Base-by-base conservation (phyloP, 2,797 vertebrate genomes). In the Cygnus olor region DNA sequence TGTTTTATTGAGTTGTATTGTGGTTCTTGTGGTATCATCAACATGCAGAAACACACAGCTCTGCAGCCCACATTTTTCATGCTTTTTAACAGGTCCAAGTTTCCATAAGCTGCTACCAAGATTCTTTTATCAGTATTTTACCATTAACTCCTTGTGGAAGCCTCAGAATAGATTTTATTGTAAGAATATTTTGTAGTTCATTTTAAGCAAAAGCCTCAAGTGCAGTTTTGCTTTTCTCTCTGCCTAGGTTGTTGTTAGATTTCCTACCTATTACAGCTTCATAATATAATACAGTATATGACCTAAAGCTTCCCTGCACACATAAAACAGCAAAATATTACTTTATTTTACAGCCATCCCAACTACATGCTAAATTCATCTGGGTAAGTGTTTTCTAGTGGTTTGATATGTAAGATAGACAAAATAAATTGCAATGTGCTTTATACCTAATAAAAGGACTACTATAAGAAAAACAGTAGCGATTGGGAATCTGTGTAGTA, bases 271-370 rank as follows among this genome's bases (percentile, higher is more conserved):
- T 78, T 40, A 38, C 51, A 65, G 45, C 6, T 89, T 42, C 45
- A 34, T 56, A 80, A 93, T 76, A 32, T 45, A 78, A 90, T 56
- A 71, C 7, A 74, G 11, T 60, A 64, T 18, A 42, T 60, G 47
- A 89, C 57, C 65, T 68, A 83, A 89, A 85, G 3, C 17, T 83
- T 93, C 32, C 57, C 72, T 78, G 73, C 40, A 54, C 19, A 11
- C 28, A 38, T 53, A 94, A 95, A 79, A 9, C 71, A 72, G 32
- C 45, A 66, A 80, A 86, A 82, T 88, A 16, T 45, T 57, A 24
- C 85, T 94, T 93, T 65, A 63, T 88, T 95, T 96, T 78, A 70
- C 36, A 82, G 44, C 24, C 17, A 64, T 6, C 9, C 16, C 60
- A 81, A 78, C 34, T 66, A 28, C 14, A 44, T 63, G 77, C 40